Conservation (phyloP, 2,888 invertebrate genomes). For the Drosophila niveifrons region DNA sequence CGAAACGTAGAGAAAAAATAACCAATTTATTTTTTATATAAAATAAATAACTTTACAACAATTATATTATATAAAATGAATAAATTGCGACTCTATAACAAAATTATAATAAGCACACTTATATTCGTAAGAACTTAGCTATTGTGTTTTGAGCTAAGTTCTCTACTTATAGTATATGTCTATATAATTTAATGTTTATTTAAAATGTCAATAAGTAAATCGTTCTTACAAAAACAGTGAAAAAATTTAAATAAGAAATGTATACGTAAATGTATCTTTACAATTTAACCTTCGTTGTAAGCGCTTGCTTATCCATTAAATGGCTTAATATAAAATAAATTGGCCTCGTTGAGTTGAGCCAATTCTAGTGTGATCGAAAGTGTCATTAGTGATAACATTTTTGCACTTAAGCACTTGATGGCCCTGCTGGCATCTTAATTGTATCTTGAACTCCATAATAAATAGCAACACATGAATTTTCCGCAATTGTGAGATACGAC, state of each 20-base stretch:
- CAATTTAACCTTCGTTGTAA: neutral
- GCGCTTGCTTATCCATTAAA: neutral
- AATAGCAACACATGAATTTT: constrained; percentile 19
- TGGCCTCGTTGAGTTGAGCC: neutral
- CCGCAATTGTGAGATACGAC: neutral
- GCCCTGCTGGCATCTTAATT: constrained; percentile 31
- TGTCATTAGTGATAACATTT: constrained; percentile 18
- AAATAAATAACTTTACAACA: too few relatives aligned
- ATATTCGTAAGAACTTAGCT: too few relatives aligned
- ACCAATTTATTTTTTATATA: too few relatives aligned
- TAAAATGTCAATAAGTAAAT: too few relatives aligned
- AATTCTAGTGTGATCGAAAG: neutral
- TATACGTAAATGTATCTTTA: neutral
- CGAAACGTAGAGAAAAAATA: too few relatives aligned
- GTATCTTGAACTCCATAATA: constrained; percentile 16
- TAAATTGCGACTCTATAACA: too few relatives aligned
- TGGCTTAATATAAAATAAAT: constrained; percentile 14
- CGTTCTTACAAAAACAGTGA: too few relatives aligned
- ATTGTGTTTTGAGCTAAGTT: too few relatives aligned
- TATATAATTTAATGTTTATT: too few relatives aligned
- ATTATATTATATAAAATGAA: too few relatives aligned
- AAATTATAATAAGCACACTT: too few relatives aligned
- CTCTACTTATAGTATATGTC: too few relatives aligned
- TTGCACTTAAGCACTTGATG: neutral
- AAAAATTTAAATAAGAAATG: neutral